Evolutionary conservation across 2,797 vertebrate species (phyloP).

Genomic region (Arnoldichthys spilopterus): DNA sequence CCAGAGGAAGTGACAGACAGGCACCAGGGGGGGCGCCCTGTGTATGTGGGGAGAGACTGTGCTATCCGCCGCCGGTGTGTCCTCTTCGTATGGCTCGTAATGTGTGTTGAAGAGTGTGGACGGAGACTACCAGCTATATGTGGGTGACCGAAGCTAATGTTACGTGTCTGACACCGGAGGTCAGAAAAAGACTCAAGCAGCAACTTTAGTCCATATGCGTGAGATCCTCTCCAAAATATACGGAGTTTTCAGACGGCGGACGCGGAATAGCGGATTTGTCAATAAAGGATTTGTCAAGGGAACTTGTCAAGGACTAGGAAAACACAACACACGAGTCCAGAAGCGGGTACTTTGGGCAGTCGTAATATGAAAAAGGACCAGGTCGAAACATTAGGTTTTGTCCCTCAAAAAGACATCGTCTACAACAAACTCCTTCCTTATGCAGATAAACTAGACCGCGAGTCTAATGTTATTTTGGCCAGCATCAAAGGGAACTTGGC

Average conservation of each 20-base stretch:
- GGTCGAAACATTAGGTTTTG: constrained; percentile 61
- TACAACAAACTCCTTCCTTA: constrained; percentile 93
- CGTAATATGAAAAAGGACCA: constrained; percentile 66
- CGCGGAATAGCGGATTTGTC: constrained; percentile 25
- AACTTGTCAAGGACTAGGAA: constrained; percentile 51
- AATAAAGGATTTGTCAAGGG: constrained; percentile 42
- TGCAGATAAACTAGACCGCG: constrained; percentile 83
- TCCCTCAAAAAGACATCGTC: constrained; percentile 90
- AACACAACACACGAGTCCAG: constrained; percentile 28
- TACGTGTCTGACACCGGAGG: constrained; percentile 39
- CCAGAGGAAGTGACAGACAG: constrained; percentile 23
- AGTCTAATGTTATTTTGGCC: constrained; percentile 84
- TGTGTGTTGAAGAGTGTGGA: constrained; percentile 44
- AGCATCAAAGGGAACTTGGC: constrained; percentile 90
- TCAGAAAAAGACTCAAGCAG: constrained; percentile 32
- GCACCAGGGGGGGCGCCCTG: constrained; percentile 37
- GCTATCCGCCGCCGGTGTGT: constrained; percentile 3
- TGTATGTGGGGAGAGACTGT: neutral
- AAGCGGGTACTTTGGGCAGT: constrained; percentile 34
- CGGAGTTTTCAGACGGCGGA: neutral
- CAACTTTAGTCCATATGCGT: neutral
- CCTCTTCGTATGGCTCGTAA: constrained; percentile 41
- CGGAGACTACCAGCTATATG: constrained; percentile 33
- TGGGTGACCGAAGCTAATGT: constrained; percentile 36
- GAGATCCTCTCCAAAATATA: neutral